Evolutionary conservation across 2,888 invertebrate species (phyloP).

Genomic region (Ophioninae sp.): DNA sequence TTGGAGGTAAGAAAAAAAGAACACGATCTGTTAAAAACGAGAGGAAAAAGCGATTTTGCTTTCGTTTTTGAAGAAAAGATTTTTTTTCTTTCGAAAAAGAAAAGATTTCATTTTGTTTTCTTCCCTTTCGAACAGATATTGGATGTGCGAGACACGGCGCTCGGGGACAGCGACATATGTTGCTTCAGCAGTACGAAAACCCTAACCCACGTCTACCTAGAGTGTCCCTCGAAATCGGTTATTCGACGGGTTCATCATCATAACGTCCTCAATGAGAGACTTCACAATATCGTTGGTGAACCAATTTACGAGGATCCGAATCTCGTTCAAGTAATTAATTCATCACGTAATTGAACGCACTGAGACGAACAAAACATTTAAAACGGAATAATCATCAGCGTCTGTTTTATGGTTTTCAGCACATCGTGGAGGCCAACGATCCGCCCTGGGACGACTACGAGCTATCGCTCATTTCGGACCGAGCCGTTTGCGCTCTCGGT

Average conservation of each 20-base stretch:
- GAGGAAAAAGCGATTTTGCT: no score
- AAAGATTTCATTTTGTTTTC: not conserved
- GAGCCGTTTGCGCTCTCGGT: constrained; percentile 77
- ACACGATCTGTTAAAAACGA: no score
- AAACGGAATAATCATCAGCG: not conserved
- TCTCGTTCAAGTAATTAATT: constrained; percentile 68
- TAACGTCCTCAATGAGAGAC: constrained; percentile 65
- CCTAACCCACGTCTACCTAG: constrained; percentile 82
- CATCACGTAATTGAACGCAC: not conserved
- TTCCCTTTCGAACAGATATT: constrained; percentile 78
- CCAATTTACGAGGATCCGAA: constrained; percentile 71
- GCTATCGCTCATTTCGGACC: constrained; percentile 72
- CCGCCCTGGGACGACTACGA: constrained; percentile 63
- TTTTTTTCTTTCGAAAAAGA: not conserved
- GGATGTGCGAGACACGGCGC: constrained; percentile 83
- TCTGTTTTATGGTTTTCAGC: constrained; percentile 49
- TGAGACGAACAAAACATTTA: not conserved
- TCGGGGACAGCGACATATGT: constrained; percentile 84
- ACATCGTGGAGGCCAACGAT: constrained; percentile 63
- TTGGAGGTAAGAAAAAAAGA: constrained; percentile 81
- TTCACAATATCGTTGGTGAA: constrained; percentile 32
- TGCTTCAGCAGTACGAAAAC: constrained; percentile 83
- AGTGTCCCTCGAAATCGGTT: constrained; percentile 78
- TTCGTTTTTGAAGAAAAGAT: no score
- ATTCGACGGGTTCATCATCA: constrained; percentile 53